Percentiles rank a stretch among this genome's conserved stretches.
These are phyloP conservation scores for Leucosticte australis DNA, from an alignment of 2,113 vertebrate genomes.

Conservation along the genomic window DNA sequence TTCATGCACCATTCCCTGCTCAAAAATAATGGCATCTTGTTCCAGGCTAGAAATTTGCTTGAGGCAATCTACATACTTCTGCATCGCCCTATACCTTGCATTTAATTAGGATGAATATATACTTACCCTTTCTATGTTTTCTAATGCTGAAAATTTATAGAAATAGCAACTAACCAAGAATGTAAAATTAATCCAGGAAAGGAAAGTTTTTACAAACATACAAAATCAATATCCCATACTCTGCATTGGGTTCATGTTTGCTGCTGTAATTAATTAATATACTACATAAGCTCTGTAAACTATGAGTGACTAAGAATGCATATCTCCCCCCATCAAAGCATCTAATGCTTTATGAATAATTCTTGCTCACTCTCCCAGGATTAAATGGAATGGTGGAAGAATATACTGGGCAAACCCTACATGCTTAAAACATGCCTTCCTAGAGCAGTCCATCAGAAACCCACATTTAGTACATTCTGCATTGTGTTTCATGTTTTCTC, in stretches of 20 bases:
- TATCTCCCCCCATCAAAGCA: neutral
- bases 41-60: neutral
- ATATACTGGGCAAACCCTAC: neutral
- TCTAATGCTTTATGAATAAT: neutral
- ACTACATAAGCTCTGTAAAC: neutral
- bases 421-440: neutral
- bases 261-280: neutral
- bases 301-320: neutral
- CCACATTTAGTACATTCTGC: neutral
- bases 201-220: neutral
- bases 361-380: neutral
- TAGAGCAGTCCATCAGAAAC: neutral
- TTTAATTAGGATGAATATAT: neutral
- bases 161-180: neutral
- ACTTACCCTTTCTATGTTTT: neutral
- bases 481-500: neutral
- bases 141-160: neutral
- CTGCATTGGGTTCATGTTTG: fast-evolving
- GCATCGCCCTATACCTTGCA: neutral
- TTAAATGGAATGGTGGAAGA: neutral
- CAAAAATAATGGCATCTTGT: neutral
- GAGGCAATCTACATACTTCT: neutral
- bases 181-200: neutral
- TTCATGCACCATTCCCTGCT: neutral
- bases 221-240: neutral